phyloP scores from a whole-genome alignment of 2,888 invertebrate genomes.

The Exocentrus adspersus region DNA sequence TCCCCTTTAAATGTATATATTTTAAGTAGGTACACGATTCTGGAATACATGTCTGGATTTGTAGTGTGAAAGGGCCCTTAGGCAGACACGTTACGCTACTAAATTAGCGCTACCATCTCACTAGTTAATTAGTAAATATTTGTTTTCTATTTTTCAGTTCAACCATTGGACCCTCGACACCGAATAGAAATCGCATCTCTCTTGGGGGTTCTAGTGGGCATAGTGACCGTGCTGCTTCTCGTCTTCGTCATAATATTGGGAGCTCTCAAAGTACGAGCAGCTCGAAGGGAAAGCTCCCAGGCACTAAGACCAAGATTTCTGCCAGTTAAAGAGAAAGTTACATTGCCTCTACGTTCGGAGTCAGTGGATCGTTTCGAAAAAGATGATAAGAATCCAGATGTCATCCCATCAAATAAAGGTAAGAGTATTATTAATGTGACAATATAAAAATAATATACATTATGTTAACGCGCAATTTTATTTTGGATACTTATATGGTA shows the following conservation, averaged over 20 bases:
- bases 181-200: constrained; percentile 69
- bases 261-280: constrained; percentile 69
- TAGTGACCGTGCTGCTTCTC: constrained; percentile 74
- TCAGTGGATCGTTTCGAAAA: constrained; percentile 78
- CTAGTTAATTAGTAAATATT: no score
- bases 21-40: no score
- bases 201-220: constrained; percentile 75
- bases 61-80: no score
- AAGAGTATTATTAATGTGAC: no score
- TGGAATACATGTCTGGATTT: no score
- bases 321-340: constrained; percentile 74
- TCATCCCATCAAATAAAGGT: constrained; percentile 90
- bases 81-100: no score
- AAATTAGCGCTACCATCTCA: no score
- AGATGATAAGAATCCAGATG: constrained; percentile 90
- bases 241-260: constrained; percentile 73
- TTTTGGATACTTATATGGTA: no score
- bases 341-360: constrained; percentile 70
- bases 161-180: constrained; percentile 65
- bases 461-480: no score
- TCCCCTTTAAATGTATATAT: no score
- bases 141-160: constrained; percentile 50
- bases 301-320: constrained; percentile 71
- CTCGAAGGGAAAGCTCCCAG: constrained; percentile 64
- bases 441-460: no score